Conservation (phyloP, 2,888 invertebrate genomes). For the Caenorhabditis sp. region DNA sequence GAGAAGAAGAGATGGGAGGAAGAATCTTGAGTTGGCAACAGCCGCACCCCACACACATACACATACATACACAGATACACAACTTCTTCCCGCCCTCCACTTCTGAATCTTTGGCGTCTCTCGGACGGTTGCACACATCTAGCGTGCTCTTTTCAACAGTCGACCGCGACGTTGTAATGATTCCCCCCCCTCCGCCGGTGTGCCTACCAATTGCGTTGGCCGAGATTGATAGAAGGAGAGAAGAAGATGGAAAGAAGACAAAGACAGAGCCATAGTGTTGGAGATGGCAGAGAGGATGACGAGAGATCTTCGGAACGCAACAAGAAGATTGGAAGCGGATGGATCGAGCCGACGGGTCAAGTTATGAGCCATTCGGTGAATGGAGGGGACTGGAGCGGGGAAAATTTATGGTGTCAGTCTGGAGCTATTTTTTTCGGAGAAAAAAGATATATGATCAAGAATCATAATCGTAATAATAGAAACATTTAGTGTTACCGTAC, state of each 20-base stretch:
- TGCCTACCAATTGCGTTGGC: conserved; percentile 61
- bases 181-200: no score
- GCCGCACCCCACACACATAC: conserved; percentile 18
- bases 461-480: conserved; percentile 9
- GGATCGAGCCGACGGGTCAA: conserved; percentile 31
- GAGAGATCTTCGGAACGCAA: conserved; percentile 29
- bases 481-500: background rate
- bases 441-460: background rate
- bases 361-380: conserved; percentile 39
- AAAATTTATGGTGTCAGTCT: conserved; percentile 10
- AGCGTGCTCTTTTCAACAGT: conserved; percentile 37
- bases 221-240: conserved; percentile 36
- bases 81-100: conserved; percentile 23
- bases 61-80: no score
- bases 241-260: background rate
- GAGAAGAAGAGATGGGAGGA: conserved; percentile 21
- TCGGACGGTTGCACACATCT: conserved; percentile 20
- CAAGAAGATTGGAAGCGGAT: conserved; percentile 33
- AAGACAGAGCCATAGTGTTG: background rate
- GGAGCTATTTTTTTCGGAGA: background rate
- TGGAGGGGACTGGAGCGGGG: background rate
- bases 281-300: conserved; percentile 3
- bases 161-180: conserved; percentile 43
- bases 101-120: conserved; percentile 36
- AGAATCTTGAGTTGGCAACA: conserved; percentile 46